A percentile compares a stretch with the other conserved stretches of the same genome.
Conservation (phyloP, 2,888 invertebrate genomes). For the Panopea generosa region DNA sequence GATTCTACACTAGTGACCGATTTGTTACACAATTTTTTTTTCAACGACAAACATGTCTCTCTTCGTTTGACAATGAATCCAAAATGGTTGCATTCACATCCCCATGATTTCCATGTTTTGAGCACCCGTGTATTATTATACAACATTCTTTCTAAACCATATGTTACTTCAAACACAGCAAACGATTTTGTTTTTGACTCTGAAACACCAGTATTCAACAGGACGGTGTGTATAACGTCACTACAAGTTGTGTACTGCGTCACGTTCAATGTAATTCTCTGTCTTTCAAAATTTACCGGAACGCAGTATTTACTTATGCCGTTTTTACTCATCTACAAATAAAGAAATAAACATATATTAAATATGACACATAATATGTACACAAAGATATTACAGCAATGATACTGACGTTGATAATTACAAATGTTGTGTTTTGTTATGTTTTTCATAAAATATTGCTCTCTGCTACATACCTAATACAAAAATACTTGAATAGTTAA, state of each 20-base stretch:
- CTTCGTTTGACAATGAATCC: conserved; percentile 26
- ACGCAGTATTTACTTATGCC: conserved; percentile 22
- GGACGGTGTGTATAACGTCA: conserved; percentile 51
- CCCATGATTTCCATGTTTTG: conserved; percentile 44
- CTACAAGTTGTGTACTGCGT: conserved; percentile 46
- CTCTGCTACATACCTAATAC: too few relatives aligned
- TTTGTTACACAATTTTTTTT: not conserved
- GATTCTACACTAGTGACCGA: too few relatives aligned
- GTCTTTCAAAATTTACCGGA: conserved; percentile 25
- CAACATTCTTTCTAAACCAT: conserved; percentile 25
- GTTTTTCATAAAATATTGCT: too few relatives aligned
- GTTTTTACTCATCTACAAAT: conserved; percentile 7
- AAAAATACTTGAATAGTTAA: too few relatives aligned
- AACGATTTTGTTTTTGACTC: conserved; percentile 5
- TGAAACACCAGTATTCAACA: conserved; percentile 10
- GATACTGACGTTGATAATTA: too few relatives aligned
- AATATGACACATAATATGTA: too few relatives aligned
- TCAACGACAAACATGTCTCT: not conserved
- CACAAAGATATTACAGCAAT: too few relatives aligned
- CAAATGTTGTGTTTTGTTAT: too few relatives aligned
- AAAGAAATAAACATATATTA: not conserved
- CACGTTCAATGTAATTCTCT: conserved; percentile 21
- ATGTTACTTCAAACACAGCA: conserved; percentile 38
- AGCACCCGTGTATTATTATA: conserved; percentile 20
- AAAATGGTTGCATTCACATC: conserved; percentile 34